Percentiles rank a stretch among this genome's conserved stretches.
These are phyloP conservation scores for Brachyrhaphis roseni DNA, from an alignment of 2,797 vertebrate species.

Conservation along the genomic window DNA sequence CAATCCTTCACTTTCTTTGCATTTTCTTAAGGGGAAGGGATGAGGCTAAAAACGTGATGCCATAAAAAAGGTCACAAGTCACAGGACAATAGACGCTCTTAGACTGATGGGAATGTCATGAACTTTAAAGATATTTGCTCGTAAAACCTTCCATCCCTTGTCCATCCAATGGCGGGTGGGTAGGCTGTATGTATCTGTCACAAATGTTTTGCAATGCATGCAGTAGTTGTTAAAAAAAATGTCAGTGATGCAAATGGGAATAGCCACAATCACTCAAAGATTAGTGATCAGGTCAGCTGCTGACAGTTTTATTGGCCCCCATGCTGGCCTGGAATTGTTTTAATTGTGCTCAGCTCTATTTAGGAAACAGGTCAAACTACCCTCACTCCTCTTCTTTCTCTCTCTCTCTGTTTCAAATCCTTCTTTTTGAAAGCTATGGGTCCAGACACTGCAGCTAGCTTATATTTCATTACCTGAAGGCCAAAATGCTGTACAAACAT, in stretches of 20 bases:
- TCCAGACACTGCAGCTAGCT: constrained; percentile 24
- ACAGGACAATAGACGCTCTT: constrained; percentile 3
- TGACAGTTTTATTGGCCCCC: constrained; percentile 30
- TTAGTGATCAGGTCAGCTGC: constrained; percentile 20
- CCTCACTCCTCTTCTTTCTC: constrained; percentile 2
- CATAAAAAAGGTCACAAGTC: constrained; percentile 2
- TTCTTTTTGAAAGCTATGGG: neutral
- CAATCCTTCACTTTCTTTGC: neutral
- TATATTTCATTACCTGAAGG: constrained; percentile 22
- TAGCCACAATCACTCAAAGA: neutral
- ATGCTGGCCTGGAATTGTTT: constrained; percentile 10
- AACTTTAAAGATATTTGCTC: constrained; percentile 14
- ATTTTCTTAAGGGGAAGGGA: neutral
- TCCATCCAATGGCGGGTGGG: neutral
- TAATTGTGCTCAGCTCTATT: constrained; percentile 23
- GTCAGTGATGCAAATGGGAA: constrained; percentile 1
- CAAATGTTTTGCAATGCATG: neutral
- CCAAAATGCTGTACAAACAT: constrained; percentile 26
- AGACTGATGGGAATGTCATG: constrained; percentile 7
- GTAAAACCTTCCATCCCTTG: constrained; percentile 1
- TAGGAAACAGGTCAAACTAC: constrained; percentile 13
- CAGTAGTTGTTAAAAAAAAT: neutral
- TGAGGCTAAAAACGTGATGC: neutral
- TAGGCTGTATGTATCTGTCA: neutral
- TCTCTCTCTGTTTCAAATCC: constrained; percentile 23